phyloP scores from a whole-genome alignment of 2,888 invertebrate species.

The Octonoba sinensis region DNA sequence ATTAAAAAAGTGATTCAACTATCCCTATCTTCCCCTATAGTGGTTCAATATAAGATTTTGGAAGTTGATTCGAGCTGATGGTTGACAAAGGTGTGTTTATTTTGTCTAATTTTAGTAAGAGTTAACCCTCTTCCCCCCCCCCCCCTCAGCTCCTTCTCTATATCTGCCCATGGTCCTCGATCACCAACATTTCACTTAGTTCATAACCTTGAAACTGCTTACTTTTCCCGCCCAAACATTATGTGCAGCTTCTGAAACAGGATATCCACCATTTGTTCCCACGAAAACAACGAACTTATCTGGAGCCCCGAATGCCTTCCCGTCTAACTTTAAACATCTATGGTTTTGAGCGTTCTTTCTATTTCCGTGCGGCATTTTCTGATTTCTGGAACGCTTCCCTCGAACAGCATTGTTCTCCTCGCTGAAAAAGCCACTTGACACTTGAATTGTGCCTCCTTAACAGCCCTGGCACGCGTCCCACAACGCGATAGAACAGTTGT shows the following conservation, averaged over 20 bases:
- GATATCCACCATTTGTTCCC: conserved; percentile 16
- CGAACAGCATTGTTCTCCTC: conserved; percentile 36
- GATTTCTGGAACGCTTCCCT: conserved; percentile 4
- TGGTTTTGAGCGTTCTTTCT: conserved; percentile 23
- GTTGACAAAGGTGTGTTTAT: too few relatives aligned
- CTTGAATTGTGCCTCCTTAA: conserved; percentile 31
- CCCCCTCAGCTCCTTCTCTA: too few relatives aligned
- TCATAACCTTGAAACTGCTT: too few relatives aligned
- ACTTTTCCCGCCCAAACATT: too few relatives aligned
- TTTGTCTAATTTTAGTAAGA: too few relatives aligned
- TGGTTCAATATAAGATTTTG: too few relatives aligned
- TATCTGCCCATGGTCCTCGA: too few relatives aligned
- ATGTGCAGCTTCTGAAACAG: conserved; percentile 11
- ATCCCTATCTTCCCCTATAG: too few relatives aligned
- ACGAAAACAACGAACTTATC: conserved; percentile 19
- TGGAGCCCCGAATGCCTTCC: background rate
- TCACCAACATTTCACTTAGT: too few relatives aligned
- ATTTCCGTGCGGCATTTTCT: conserved; percentile 38
- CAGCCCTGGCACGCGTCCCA: conserved; percentile 29
- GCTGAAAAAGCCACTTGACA: conserved; percentile 34
- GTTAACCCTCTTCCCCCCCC: too few relatives aligned
- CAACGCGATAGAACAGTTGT: conserved; percentile 28
- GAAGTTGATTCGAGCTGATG: too few relatives aligned
- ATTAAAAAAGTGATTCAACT: too few relatives aligned
- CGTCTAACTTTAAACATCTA: conserved; percentile 45